These are phyloP conservation scores for Drosophila sp. DNA, from an alignment of 1,140 invertebrate genomes.

Conservation along the genomic window DNA sequence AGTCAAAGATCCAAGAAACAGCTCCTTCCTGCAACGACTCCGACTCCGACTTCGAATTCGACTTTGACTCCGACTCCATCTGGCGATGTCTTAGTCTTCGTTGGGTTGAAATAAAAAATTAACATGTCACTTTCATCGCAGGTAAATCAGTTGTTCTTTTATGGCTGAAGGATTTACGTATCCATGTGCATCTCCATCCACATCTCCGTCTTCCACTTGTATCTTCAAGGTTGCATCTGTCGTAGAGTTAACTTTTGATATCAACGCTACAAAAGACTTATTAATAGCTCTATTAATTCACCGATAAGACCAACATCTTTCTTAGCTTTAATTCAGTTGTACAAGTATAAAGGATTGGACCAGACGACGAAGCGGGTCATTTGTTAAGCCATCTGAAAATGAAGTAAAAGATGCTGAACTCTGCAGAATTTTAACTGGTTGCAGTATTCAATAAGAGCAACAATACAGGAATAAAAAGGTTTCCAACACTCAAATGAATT, in stretches of 20 bases:
- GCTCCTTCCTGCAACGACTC: constrained; percentile 19
- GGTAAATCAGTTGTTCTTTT: constrained; percentile 76
- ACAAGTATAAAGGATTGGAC: constrained; percentile 17
- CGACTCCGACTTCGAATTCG: constrained; percentile 30
- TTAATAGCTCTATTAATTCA: constrained; percentile 81
- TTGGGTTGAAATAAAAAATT: constrained; percentile 64
- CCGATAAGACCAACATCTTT: constrained; percentile 67
- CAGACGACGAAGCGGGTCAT: constrained; percentile 40
- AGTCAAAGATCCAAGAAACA: constrained; percentile 18
- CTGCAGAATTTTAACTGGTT: constrained; percentile 20
- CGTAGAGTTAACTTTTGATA: constrained; percentile 43
- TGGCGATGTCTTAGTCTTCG: constrained; percentile 39
- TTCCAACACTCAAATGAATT: too few species aligned
- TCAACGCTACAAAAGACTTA: constrained; percentile 73
- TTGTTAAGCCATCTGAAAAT: constrained; percentile 32
- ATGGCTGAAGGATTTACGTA: constrained; percentile 70
- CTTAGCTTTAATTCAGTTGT: constrained; percentile 53
- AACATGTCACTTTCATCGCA: constrained; percentile 80
- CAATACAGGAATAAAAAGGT: too few species aligned
- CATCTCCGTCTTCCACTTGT: not conserved
- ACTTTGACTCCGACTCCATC: constrained; percentile 9
- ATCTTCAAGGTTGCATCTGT: constrained; percentile 54
- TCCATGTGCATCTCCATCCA: constrained; percentile 10
- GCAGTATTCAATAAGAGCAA: not conserved
- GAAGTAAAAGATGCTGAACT: not conserved